Percentiles rank a stretch among this genome's conserved stretches.
Evolutionary conservation across 2,113 vertebrate genomes (phyloP).

Genomic region (Narcine bancroftii): DNA sequence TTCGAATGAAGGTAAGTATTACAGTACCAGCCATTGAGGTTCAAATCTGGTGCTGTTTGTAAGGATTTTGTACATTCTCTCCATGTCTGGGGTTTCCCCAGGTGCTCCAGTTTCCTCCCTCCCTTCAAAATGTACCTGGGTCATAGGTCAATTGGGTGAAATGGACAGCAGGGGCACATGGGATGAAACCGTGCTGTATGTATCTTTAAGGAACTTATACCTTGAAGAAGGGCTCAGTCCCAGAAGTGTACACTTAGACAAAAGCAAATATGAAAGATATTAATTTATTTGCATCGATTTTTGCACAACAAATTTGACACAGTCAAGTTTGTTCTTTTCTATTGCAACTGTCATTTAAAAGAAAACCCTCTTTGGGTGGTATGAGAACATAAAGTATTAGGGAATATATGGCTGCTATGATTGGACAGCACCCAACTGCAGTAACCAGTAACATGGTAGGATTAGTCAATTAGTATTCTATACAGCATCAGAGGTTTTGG

Average conservation of each 20-base stretch:
- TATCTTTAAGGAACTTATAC: too few species aligned
- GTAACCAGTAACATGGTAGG: not conserved
- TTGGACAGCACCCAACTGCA: conserved; percentile 19
- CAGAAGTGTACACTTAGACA: not conserved
- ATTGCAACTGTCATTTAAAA: not conserved
- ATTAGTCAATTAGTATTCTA: conserved; percentile 31
- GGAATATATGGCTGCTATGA: not conserved
- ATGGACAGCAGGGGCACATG: too few species aligned
- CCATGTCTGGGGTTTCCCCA: too few species aligned
- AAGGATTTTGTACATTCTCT: too few species aligned
- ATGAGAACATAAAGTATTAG: not conserved
- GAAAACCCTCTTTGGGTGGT: not conserved
- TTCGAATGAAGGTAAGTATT: too few species aligned
- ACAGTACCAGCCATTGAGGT: too few species aligned
- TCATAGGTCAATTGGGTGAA: too few species aligned
- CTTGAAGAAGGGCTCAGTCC: too few species aligned
- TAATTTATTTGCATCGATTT: not conserved
- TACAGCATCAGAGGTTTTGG: not conserved
- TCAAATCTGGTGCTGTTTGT: too few species aligned
- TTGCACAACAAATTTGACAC: not conserved
- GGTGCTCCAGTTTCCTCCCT: too few species aligned
- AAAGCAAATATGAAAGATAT: conserved; percentile 7
- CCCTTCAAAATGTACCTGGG: too few species aligned
- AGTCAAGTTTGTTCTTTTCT: conserved; percentile 1
- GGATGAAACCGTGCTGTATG: too few species aligned